Evolutionary conservation across 2,888 invertebrate genomes (phyloP).

Genomic region (Alcis repandata): DNA sequence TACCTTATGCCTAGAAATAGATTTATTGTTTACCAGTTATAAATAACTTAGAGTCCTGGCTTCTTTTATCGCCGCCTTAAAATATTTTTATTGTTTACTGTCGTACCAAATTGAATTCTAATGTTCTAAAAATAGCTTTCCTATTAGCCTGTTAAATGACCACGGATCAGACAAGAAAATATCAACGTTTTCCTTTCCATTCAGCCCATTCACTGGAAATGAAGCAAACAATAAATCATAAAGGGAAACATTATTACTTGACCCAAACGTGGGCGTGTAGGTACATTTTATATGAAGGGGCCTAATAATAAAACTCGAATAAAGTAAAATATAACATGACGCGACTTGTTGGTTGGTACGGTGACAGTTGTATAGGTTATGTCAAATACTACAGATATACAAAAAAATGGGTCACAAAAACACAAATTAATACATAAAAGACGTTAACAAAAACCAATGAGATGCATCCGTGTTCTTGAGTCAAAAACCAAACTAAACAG

Average conservation of each 20-base stretch:
- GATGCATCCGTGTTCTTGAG: too few relatives aligned
- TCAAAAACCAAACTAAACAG: too few relatives aligned
- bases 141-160: conserved; percentile 1
- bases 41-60: too few relatives aligned
- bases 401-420: too few relatives aligned
- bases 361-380: too few relatives aligned
- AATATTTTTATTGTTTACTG: not conserved
- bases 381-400: too few relatives aligned
- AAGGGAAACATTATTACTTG: conserved; percentile 21
- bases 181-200: conserved; percentile 7
- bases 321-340: not conserved
- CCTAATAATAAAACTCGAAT: not conserved
- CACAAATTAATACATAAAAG: too few relatives aligned
- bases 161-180: conserved; percentile 10
- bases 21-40: too few relatives aligned
- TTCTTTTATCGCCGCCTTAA: not conserved
- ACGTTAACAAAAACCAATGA: too few relatives aligned
- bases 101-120: not conserved
- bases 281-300: conserved; percentile 1
- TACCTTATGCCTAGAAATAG: too few relatives aligned
- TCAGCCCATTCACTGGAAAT: conserved; percentile 12
- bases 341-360: too few relatives aligned
- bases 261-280: conserved; percentile 5
- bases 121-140: conserved; percentile 6
- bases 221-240: conserved; percentile 22